Evolutionary conservation across 2,113 vertebrate species (phyloP), one percentile per base, ranked within the genome.

Genomic region (Eubucco bourcierii): DNA sequence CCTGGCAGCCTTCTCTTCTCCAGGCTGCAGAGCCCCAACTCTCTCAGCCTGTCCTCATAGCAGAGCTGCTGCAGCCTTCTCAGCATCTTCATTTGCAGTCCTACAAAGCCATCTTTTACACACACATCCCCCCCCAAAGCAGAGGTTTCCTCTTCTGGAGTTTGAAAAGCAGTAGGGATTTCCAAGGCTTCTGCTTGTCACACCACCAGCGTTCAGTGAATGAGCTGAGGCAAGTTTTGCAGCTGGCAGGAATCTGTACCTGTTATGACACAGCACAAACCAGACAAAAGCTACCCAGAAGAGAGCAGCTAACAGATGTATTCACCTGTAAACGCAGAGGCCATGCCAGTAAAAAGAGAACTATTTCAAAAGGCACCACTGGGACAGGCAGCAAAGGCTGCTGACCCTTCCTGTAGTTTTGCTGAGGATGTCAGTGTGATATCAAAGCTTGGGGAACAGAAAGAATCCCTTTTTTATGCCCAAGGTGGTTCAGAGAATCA

Each of bases 121-220:
- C n/a, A n/a, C n/a, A n/a, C n/a, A n/a, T n/a, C 92, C 66, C 74
- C 18, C 20, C 68, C 23, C 68, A 11, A 20, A 25, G 50, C 55
- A 16, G 27, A 59, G 33, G 31, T 53, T 94, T 91, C 87, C 83
- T 95, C 46, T 66, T 92, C 76, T 6, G 46, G 34, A 65, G 81
- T 88, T 85, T 60, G 77, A 87, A 84, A 94, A 79, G 50, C 67
- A 71, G 23, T 25, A 34, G 75, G 67, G 84, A 80, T 75, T 94
- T 95, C 82, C 65, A 90, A 93, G 80, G 73, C 46, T 79, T 94
- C 95, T 95, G 25, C 74, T 76, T 85, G 87, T 83, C 90, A 91
- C 59, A 75, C 34, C 71, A 90, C 58, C 52, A 88, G 68, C 80
- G 71, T 60, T 81, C 75, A 71, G 65, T 39, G 74, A 91, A 61